Base-by-base conservation (phyloP, 2,113 vertebrate species). In the Ammodytes dubius region DNA sequence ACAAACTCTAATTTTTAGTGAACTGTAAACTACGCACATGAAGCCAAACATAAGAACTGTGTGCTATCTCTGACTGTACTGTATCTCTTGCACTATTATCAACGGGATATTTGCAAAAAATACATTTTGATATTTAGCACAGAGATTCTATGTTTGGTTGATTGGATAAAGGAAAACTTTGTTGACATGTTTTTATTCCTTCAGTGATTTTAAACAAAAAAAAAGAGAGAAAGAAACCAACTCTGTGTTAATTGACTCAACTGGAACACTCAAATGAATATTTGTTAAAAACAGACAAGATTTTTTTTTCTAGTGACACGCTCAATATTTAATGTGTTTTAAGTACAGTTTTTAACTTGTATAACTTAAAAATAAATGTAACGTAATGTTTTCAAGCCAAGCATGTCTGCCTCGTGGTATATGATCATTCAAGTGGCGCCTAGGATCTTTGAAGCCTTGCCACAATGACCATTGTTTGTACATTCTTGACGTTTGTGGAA, bases 311-410 rank as follows among this genome's bases (percentile, higher is more conserved):
- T 92, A 91, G 87, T 83, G 79, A 88, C 82, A 86, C 88, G 83
- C 85, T 92, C 79, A 81, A 82, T 94, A 93, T 95, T 95, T 92
- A 94, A 94, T 93, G 89, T 92, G 86, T 93, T 92, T 89, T 91
- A 84, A 88, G 83, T 90, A 87, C 85, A 81, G 85, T 91, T 93
- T 86, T 91, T 91, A 89, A 92, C 84, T 91, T 91, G 89, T 87
- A 87, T 94, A 92, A 93, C 86, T 95, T 91, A 90, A 91, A 92
- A 82, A 86, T 84, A 88, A 93, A 66, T 87, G 88, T 91, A 87
- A 84, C 63, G 85, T 90, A 83, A 84, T 93, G 84, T 93, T 93
- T 92, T 90, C 47, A 93, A 89, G 81, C 81, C 79, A 85, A 87
- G 94, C 92, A 92, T 92, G 94, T 93, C 88, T 90, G 87, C 87